These are phyloP conservation scores for Tetraodon nigroviridis DNA, from an alignment of 2,113 vertebrate species.

Conservation along the genomic window DNA sequence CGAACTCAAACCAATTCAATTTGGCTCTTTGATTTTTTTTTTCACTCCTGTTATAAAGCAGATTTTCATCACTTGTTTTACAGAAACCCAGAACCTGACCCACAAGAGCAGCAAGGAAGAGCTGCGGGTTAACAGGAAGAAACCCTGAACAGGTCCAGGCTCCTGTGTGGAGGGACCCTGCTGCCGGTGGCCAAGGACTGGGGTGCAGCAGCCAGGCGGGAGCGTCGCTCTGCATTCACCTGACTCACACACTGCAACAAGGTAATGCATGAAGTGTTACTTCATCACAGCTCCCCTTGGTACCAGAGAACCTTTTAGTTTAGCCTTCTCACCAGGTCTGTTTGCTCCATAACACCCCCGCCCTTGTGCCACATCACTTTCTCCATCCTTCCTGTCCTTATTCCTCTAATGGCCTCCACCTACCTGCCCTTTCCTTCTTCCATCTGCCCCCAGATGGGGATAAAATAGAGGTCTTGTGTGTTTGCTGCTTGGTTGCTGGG, in stretches of 20 bases:
- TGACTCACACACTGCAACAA: constrained; percentile 22
- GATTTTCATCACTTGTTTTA: no score
- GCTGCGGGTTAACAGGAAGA: no score
- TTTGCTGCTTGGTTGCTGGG: constrained; percentile 50
- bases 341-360: no score
- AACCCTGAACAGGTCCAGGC: no score
- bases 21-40: no score
- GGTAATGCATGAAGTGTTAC: not conserved
- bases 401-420: constrained; percentile 2
- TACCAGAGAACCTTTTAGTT: not conserved
- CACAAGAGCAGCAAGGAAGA: no score
- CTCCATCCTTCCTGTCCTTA: not conserved
- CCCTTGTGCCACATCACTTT: not conserved
- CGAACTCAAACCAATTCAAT: no score
- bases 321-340: not conserved
- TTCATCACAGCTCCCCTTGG: constrained; percentile 3
- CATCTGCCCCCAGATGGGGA: constrained; percentile 22
- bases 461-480: constrained; percentile 37
- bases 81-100: no score
- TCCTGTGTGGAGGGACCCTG: no score
- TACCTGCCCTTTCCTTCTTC: constrained; percentile 3
- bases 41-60: no score
- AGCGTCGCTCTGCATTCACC: not conserved
- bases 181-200: no score
- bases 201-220: no score